Base-by-base conservation (phyloP, 2,888 invertebrate species). In the Drosophila cyrtoloma region DNA sequence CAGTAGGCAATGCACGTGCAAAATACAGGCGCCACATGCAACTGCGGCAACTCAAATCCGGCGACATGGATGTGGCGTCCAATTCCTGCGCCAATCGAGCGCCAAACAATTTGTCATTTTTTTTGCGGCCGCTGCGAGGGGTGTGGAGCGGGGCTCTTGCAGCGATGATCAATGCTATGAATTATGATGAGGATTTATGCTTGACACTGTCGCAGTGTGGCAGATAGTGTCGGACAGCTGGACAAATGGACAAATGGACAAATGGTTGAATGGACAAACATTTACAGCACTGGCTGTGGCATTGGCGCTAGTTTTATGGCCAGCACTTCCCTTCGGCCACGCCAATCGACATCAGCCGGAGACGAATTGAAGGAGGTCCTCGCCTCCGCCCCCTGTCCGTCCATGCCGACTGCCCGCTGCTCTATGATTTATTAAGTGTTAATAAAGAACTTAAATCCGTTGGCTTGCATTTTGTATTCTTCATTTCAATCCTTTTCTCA, bases 51-150 rank as follows among this genome's bases (percentile, higher is more conserved):
- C 65, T 62, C 58, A 76, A 70, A 70, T 71, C 68, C 66, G 75
- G 74, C 79, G 70, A 70, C 73, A 63, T 82, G 75, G 61, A 71
- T 66, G 74, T 78, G 74, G 77, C 69, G 71, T 63, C 68, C 86
- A 72, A 83, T 86, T 84, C 81, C 82, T 77, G 81, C 73, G 76
- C 79, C 80, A 89, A 91, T 77, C 79, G 81, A 92, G 92, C 90
- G 90, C 86, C 91, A 92, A 92, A 89, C 92, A 90, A 92, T 92
- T 92, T 92, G 91, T 92, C 92, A 92, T 92, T 90, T 91, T 89
- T 89, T 91, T 91, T 69, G 69, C 42, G 33, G 68, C 56, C 30
- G 6, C 44, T 37, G 71, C 39, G 19, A 37, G 52, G 16, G 65
- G 60, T n/a, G 56, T n/a, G 22, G 63, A 39, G 55, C 56, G 67